These are phyloP conservation scores for Tanypteryx hageni DNA, from an alignment of 2,888 invertebrate genomes.

Conservation along the genomic window DNA sequence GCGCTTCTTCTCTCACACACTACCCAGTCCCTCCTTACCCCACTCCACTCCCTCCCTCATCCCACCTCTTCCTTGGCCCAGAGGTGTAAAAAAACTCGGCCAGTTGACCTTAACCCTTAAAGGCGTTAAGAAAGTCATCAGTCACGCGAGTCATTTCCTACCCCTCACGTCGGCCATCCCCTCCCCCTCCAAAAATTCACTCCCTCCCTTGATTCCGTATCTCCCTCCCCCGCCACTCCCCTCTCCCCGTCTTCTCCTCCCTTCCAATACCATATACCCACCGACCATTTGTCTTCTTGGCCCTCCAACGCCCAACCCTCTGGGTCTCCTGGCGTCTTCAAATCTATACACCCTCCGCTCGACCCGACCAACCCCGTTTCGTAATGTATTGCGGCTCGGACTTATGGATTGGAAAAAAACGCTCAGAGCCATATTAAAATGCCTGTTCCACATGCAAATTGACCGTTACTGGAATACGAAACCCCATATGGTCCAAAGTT, in stretches of 20 bases:
- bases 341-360: not conserved
- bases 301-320: conserved; percentile 10
- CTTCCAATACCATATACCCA: conserved; percentile 1
- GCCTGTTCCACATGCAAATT: not conserved
- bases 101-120: conserved; percentile 37
- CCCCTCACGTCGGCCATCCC: not conserved
- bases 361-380: not conserved
- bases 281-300: conserved; percentile 46
- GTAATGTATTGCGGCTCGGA: not conserved
- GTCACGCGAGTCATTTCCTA: conserved; percentile 43
- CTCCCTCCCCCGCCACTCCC: not conserved
- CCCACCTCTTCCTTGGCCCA: not conserved
- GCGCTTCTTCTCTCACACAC: not conserved
- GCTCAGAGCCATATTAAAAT: not conserved
- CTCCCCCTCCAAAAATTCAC: not conserved
- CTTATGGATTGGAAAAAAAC: not conserved
- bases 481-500: not conserved
- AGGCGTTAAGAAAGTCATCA: conserved; percentile 42
- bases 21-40: not conserved
- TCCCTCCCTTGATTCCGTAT: not conserved
- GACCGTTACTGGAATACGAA: not conserved
- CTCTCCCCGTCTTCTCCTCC: not conserved
- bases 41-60: not conserved
- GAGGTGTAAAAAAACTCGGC: conserved; percentile 32
- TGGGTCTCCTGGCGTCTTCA: not conserved